These are phyloP conservation scores for Petrosia ficiformis DNA, from an alignment of 37 sponge, comb jelly and placozoan genomes.

Conservation along the genomic window DNA sequence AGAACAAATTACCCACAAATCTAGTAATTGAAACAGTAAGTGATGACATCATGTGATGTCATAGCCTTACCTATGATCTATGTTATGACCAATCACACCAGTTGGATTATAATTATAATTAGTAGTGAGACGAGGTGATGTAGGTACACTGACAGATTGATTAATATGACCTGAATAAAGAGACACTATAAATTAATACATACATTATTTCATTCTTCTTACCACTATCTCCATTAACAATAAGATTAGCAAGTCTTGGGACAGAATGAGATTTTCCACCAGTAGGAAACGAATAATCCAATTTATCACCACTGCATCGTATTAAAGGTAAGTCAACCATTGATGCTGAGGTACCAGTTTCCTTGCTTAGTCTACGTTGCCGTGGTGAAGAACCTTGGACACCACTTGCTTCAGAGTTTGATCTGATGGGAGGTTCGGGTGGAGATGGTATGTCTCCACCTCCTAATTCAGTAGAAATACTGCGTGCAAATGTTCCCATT, in stretches of 20 bases:
- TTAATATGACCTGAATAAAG: background rate
- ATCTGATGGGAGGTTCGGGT: conserved; percentile 3
- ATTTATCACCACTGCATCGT: conserved; percentile 25
- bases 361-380: background rate
- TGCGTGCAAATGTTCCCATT: conserved; percentile 23
- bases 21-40: conserved; percentile 7
- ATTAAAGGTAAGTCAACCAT: conserved; percentile 59
- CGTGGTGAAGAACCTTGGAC: conserved; percentile 1
- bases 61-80: conserved; percentile 37
- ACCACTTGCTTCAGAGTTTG: conserved; percentile 10
- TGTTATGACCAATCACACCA: conserved; percentile 52
- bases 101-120: conserved; percentile 57
- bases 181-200: background rate
- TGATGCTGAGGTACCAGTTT: conserved; percentile 28
- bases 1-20: conserved; percentile 30
- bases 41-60: too few species aligned
- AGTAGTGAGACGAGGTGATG: conserved; percentile 61
- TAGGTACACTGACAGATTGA: conserved; percentile 53
- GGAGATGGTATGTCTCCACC: background rate
- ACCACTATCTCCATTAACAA: conserved; percentile 6
- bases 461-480: conserved; percentile 16
- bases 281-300: conserved; percentile 34
- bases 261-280: conserved; percentile 61
- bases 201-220: background rate
- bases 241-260: conserved; percentile 49